phyloP scores from a whole-genome alignment of 2,113 vertebrate species.

The Oostethus manadensis region DNA sequence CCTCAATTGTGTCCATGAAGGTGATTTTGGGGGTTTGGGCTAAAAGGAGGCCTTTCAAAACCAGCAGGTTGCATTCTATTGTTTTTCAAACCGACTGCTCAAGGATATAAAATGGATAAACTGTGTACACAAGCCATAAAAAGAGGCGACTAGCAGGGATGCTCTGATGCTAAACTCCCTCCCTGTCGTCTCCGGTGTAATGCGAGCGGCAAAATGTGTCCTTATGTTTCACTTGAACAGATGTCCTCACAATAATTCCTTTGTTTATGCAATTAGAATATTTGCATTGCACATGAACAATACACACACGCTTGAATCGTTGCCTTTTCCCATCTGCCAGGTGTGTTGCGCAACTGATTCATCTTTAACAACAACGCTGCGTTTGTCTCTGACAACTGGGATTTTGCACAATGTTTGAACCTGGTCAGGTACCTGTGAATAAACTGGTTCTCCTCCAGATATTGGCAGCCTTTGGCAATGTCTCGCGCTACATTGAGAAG shows the following conservation, averaged over 20 bases:
- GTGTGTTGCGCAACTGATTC: constrained; percentile 4
- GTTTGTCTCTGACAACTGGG: constrained; percentile 3
- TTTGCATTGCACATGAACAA: constrained; percentile 18
- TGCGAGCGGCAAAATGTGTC: constrained; percentile 30
- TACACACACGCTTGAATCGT: constrained; percentile 8
- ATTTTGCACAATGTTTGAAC: neutral
- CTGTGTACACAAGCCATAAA: constrained; percentile 40
- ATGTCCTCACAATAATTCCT: constrained; percentile 12
- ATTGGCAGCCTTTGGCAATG: constrained; percentile 94
- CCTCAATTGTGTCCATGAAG: neutral
- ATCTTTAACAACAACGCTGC: neutral
- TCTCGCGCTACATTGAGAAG: constrained; percentile 91
- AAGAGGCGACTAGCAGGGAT: constrained; percentile 48
- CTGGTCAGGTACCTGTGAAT: constrained; percentile 83
- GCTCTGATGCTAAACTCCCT: constrained; percentile 33
- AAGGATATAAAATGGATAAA: constrained; percentile 6
- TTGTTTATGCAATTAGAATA: constrained; percentile 11
- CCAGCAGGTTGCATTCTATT: neutral
- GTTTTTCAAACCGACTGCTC: constrained; percentile 12
- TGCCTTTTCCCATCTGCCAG: neutral
- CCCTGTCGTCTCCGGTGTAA: constrained; percentile 40
- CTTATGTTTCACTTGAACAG: constrained; percentile 38
- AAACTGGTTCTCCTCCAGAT: constrained; percentile 97
- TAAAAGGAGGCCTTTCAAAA: constrained; percentile 9
- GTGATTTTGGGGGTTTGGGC: neutral